Evolutionary conservation across 1,140 invertebrate genomes (phyloP).

Genomic region (Aporrectodea caliginosa): DNA sequence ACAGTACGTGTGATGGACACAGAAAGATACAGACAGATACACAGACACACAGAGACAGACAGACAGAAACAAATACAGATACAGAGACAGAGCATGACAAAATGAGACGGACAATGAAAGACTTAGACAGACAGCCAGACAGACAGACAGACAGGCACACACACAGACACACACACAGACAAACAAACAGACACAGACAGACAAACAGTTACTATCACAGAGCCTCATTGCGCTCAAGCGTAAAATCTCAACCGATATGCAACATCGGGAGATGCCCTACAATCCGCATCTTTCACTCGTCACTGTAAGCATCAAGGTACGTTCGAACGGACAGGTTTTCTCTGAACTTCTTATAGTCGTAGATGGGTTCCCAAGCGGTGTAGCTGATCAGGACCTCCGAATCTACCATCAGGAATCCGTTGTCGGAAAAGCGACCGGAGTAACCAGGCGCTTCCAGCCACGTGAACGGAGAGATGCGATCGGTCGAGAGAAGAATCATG

Average conservation of each 20-base stretch:
- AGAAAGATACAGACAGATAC: too few species aligned
- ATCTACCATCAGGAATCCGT: constrained; percentile 61
- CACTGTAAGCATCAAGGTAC: background rate
- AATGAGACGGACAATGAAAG: too few species aligned
- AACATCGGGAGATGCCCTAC: background rate
- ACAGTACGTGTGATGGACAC: too few species aligned
- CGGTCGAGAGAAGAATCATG: background rate
- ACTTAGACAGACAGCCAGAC: background rate
- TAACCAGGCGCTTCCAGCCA: constrained; percentile 60
- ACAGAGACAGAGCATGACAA: too few species aligned
- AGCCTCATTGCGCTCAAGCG: background rate
- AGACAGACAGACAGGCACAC: background rate
- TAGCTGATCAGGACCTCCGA: constrained; percentile 43
- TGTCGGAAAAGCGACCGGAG: constrained; percentile 63
- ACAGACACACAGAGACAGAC: too few species aligned
- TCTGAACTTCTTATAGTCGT: background rate
- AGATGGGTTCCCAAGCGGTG: constrained; percentile 38
- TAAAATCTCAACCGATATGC: background rate
- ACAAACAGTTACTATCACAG: background rate
- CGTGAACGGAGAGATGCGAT: constrained; percentile 60
- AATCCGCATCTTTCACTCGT: background rate
- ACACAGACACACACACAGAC: background rate
- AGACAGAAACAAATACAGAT: too few species aligned
- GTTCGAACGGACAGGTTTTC: background rate
- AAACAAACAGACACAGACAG: background rate